Conservation (phyloP, 2,113 vertebrate genomes). For the Recurvirostra avosetta region DNA sequence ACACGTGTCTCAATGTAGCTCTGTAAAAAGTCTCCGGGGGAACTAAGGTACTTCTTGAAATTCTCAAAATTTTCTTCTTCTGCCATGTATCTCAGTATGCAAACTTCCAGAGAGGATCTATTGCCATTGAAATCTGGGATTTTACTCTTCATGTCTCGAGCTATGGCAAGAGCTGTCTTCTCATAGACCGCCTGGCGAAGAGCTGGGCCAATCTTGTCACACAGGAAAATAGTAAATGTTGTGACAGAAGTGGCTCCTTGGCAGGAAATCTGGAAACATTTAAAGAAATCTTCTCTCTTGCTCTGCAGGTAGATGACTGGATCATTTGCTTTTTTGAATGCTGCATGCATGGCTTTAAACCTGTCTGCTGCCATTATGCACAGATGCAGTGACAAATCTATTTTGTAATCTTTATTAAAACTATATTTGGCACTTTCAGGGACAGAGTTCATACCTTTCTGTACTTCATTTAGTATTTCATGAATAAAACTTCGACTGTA, state of each 20-base stretch:
- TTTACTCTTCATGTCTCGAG: slow-evolving; percentile 49
- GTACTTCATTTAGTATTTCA: slow-evolving; percentile 50
- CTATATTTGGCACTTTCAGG: neutral
- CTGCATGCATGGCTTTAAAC: slow-evolving; percentile 51
- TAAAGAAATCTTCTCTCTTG: slow-evolving; percentile 64
- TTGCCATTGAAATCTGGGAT: slow-evolving; percentile 66
- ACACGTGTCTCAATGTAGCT: slow-evolving; percentile 54
- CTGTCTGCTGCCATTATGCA: slow-evolving; percentile 7
- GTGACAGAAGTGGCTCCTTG: slow-evolving; percentile 55
- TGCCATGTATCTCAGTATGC: slow-evolving; percentile 72
- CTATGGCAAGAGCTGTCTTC: slow-evolving; percentile 50
- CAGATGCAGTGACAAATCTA: slow-evolving; percentile 57
- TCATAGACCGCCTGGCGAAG: neutral
- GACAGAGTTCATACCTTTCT: neutral
- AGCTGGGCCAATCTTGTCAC: slow-evolving; percentile 65
- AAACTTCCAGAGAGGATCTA: slow-evolving; percentile 70
- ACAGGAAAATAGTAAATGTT: slow-evolving; percentile 67
- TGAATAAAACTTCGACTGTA: slow-evolving; percentile 9
- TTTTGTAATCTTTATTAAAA: slow-evolving; percentile 38
- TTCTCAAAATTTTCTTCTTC: slow-evolving; percentile 69
- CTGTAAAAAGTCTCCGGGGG: neutral
- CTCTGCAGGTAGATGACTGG: slow-evolving; percentile 34
- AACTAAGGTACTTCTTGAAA: slow-evolving; percentile 58
- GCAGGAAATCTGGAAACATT: neutral
- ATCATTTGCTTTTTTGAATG: slow-evolving; percentile 63